Base-by-base conservation (phyloP, 2,113 vertebrate genomes). In the Chaetops frenatus region DNA sequence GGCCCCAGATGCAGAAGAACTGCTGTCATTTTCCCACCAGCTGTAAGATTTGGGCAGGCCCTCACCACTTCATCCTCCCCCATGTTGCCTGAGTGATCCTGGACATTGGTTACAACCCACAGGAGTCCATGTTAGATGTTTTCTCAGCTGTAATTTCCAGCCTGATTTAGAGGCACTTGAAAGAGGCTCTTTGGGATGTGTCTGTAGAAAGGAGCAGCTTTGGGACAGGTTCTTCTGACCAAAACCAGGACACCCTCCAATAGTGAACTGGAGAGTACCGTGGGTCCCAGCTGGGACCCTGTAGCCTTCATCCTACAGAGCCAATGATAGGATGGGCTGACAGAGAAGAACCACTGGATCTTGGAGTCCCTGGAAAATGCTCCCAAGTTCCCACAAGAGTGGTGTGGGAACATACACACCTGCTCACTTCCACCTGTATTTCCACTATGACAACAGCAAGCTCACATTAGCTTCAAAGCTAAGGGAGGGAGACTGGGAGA, bases 81-180 rank as follows among this genome's bases (percentile, higher is more conserved):
- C 18, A 12, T 0, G 0, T 5, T 47, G 3, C 17, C 35, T 47
- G 21, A 33, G n/a, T 42, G 44, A 45, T 71, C 23, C 48, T 36
- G 66, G 17, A 6, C 15, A 8, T 33, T 3, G 4, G 10, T 20
- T n/a, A 48, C 25, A 64, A 15, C 5, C 22, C 44, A 33, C 2
- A 0, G 5, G 29, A 20, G 11, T 21, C 35, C 23, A 10, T 25
- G 5, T 24, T 2, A 6, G n/a, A 57, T 6, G 15, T 84, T 73
- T 61, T 29, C 7, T 57, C 15, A 60, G n/a, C 6, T 51, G 5
- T 27, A 38, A 70, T 8, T 84, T 67, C 40, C 47, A 60, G 31
- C 9, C 7, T 1, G 0, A 23, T 50, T 73, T 33, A 70, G 12
- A 87, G 42, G 28, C 28, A 22, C 11, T 90, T 13, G 36, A 28